Evolutionary conservation across 1,140 invertebrate genomes (phyloP).

Genomic region (Drosophila aff.): DNA sequence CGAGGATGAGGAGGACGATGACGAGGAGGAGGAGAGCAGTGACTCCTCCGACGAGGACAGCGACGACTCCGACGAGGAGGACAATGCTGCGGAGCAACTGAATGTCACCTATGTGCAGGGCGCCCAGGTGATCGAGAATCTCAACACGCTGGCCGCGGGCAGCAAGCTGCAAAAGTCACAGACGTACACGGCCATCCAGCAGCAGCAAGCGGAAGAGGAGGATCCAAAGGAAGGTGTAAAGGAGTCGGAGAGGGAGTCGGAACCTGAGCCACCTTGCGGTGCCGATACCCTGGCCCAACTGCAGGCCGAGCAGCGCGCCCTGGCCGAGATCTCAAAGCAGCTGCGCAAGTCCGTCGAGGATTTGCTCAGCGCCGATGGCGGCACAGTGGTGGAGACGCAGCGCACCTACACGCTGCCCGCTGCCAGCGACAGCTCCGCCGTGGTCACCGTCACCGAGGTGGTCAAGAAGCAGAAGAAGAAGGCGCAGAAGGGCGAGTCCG

Average conservation of each 20-base stretch:
- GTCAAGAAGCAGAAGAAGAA: slow-evolving; percentile 59
- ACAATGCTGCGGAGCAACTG: slow-evolving; percentile 65
- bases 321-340: slow-evolving; percentile 84
- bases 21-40: slow-evolving; percentile 69
- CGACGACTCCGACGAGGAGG: slow-evolving; percentile 74
- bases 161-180: slow-evolving; percentile 78
- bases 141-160: slow-evolving; percentile 63
- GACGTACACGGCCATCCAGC: slow-evolving; percentile 77
- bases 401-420: slow-evolving; percentile 53
- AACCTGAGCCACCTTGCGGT: slow-evolving; percentile 8
- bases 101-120: slow-evolving; percentile 75
- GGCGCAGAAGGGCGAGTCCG: slow-evolving; percentile 42
- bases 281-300: slow-evolving; percentile 66
- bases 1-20: slow-evolving; percentile 68
- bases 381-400: slow-evolving; percentile 59
- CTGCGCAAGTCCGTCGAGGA: slow-evolving; percentile 81
- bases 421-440: slow-evolving; percentile 49
- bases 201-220: slow-evolving; percentile 49
- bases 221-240: neutral
- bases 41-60: slow-evolving; percentile 74
- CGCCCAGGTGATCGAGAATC: slow-evolving; percentile 83
- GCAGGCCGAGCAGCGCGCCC: slow-evolving; percentile 78
- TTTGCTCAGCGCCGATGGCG: slow-evolving; percentile 63
- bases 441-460: slow-evolving; percentile 74
- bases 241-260: neutral